Base-by-base conservation (phyloP, 2,113 vertebrate genomes). In the Salvelinus namaycush region DNA sequence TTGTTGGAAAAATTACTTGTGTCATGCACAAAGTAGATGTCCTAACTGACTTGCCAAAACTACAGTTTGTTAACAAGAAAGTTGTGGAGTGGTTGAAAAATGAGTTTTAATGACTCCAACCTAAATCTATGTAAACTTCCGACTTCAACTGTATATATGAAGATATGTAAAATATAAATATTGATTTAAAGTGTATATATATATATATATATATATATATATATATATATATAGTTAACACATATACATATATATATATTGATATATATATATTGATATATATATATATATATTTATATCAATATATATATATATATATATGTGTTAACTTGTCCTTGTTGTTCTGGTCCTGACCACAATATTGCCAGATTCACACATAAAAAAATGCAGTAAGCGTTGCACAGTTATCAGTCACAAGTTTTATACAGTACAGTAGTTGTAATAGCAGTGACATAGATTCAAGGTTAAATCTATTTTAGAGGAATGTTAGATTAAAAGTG, bases 291-390 rank as follows among this genome's bases (percentile, higher is more conserved):
- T 24, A 24, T 24, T 1, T 24, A 24, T 24, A 24, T 24, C 0
- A 24, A 34, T 6, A 34, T 34, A 34, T 34, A 70, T 48, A 34
- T 1, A 34, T 34, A 34, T 34, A 34, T 34, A 34, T 34, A 78
- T 78, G 76, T 68, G 77, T 75, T 27, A 57, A 75, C 16, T 34
- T 75, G 24, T 67, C 27, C 71, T 81, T 86, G 59, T 77, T 82
- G 78, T 84, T 70, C 73, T 81, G 80, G 81, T 83, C 83, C 68
- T 68, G 78, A 85, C 86, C 24, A 90, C 85, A 90, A 78, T 70
- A 60, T 81, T 70, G 14, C 75, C 79, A 84, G 84, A 74, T 77
- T 84, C 71, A 86, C 83, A 81, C 72, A 20, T 57, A 83, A 72
- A 49, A 72, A 72, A 70, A 78, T 68, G n/a, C 22, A 79, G 76